These are phyloP conservation scores for Tachysurus vachellii DNA, from an alignment of 2,113 vertebrate species.

Conservation along the genomic window DNA sequence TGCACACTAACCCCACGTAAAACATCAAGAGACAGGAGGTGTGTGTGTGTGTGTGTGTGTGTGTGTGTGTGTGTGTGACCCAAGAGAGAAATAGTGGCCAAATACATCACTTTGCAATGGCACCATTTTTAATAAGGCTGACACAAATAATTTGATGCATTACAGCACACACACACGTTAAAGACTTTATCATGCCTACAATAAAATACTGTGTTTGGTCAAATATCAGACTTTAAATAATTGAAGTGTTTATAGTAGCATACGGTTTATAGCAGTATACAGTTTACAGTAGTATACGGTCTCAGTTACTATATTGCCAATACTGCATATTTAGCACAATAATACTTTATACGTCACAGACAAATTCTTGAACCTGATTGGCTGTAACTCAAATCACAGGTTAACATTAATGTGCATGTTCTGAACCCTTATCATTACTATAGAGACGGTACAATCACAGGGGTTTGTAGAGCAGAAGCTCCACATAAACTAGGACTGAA, in stretches of 20 bases:
- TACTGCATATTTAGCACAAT: too few species aligned
- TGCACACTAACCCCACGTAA: neutral
- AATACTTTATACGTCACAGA: too few species aligned
- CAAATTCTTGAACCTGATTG: too few species aligned
- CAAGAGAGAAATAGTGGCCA: neutral
- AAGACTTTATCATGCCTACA: neutral
- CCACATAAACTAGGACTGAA: too few species aligned
- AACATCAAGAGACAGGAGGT: neutral
- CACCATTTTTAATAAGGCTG: constrained; percentile 1
- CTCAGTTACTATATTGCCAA: too few species aligned
- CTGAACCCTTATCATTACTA: too few species aligned
- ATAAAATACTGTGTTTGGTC: neutral
- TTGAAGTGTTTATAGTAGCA: neutral
- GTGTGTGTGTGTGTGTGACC: neutral
- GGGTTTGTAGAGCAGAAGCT: too few species aligned
- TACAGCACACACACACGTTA: neutral
- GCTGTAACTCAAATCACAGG: too few species aligned
- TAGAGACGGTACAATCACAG: too few species aligned
- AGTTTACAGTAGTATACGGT: too few species aligned
- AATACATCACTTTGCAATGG: constrained; percentile 1
- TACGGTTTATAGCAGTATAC: neutral
- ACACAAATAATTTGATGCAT: neutral
- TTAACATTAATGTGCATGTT: too few species aligned
- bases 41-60: constrained; percentile 9
- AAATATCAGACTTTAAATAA: neutral